Evolutionary conservation across 1,140 invertebrate species (phyloP).

Genomic region (Mesaphorura yosii): DNA sequence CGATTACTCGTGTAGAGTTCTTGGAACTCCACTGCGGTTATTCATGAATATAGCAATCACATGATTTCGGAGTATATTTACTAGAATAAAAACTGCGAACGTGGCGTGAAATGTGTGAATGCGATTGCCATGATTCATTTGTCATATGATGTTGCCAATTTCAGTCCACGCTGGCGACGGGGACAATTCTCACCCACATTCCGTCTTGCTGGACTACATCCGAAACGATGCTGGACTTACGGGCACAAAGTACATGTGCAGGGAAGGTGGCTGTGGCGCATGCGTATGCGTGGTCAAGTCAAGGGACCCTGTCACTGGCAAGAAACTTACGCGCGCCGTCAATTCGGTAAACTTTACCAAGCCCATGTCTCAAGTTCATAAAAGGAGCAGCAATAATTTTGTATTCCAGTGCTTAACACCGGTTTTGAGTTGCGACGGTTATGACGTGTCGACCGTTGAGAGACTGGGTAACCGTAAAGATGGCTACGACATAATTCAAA

Average conservation of each 20-base stretch:
- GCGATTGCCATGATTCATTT: too few relatives aligned
- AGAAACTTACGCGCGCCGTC: slow-evolving; percentile 29
- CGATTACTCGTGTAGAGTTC: too few relatives aligned
- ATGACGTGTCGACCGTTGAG: slow-evolving; percentile 41
- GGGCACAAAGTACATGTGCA: slow-evolving; percentile 65
- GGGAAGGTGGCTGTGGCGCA: slow-evolving; percentile 42
- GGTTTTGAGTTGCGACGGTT: slow-evolving; percentile 39
- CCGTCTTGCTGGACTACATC: slow-evolving; percentile 34
- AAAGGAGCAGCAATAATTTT: background rate
- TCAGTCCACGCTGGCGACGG: background rate
- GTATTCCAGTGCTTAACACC: slow-evolving; percentile 40
- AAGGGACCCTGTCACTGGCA: slow-evolving; percentile 31
- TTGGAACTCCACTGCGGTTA: too few relatives aligned
- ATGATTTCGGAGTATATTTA: too few relatives aligned
- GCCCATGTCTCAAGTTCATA: background rate
- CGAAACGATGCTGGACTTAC: slow-evolving; percentile 8
- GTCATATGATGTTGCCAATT: too few relatives aligned
- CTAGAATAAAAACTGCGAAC: too few relatives aligned
- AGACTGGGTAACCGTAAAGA: slow-evolving; percentile 37
- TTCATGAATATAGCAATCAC: too few relatives aligned
- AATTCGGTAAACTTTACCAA: slow-evolving; percentile 31
- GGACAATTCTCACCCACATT: background rate
- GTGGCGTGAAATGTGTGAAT: too few relatives aligned
- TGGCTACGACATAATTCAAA: slow-evolving; percentile 36
- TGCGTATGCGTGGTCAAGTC: slow-evolving; percentile 37